Percentiles rank a stretch among this genome's conserved stretches.
These are phyloP conservation scores for Patella ulyssiponensis DNA, from an alignment of 2,888 invertebrate genomes.

Conservation along the genomic window DNA sequence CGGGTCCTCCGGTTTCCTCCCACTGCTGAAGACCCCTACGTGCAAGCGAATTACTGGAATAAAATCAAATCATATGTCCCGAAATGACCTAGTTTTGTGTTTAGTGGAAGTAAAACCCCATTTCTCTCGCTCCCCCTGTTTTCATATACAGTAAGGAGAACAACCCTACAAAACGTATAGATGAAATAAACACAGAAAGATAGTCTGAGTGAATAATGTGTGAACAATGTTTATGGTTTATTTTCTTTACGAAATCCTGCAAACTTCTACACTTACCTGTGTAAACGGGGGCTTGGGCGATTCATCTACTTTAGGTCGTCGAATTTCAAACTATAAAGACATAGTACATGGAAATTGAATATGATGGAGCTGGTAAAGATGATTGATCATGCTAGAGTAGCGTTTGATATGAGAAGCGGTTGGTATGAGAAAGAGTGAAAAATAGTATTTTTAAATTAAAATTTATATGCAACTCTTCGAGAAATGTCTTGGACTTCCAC, in stretches of 20 bases:
- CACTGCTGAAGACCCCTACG: too few species aligned
- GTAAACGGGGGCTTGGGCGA: neutral
- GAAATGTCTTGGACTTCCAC: too few species aligned
- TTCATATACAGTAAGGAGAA: neutral
- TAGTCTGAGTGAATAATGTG: neutral
- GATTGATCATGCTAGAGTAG: too few species aligned
- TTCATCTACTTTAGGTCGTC: neutral
- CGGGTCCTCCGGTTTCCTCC: too few species aligned
- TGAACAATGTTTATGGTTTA: neutral
- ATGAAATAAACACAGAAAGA: neutral
- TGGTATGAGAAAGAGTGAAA: neutral
- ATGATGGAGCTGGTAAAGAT: too few species aligned
- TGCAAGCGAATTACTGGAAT: too few species aligned
- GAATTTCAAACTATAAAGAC: slow-evolving; percentile 1
- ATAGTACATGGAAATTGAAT: neutral
- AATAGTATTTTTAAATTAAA: neutral
- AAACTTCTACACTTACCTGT: neutral
- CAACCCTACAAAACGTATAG: neutral
- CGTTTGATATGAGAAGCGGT: too few species aligned
- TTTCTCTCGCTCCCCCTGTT: too few species aligned
- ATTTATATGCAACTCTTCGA: neutral
- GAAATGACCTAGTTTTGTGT: too few species aligned
- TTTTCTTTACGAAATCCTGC: too few species aligned
- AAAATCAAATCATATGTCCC: too few species aligned
- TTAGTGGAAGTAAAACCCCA: too few species aligned